Conservation (phyloP, 2,888 invertebrate species). For the Oxyscelio sp. region DNA sequence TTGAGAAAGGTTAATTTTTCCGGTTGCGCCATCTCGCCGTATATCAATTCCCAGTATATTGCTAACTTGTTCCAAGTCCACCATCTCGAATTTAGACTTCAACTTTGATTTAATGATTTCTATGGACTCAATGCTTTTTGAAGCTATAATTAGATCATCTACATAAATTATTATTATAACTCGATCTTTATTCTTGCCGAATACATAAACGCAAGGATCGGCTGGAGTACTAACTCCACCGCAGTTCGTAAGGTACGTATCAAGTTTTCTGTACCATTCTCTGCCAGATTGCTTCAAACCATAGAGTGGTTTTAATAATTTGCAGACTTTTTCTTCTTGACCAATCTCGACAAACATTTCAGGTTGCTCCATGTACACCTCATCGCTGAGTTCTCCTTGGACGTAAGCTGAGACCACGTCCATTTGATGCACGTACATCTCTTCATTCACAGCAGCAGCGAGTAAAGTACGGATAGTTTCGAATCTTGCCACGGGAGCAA, state of each 20-base stretch:
- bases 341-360: constrained; percentile 36
- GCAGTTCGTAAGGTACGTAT: constrained; percentile 9
- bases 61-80: constrained; percentile 56
- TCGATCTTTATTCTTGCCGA: constrained; percentile 16
- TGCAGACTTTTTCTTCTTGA: constrained; percentile 63
- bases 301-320: constrained; percentile 57
- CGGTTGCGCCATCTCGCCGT: constrained; percentile 51
- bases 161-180: constrained; percentile 16
- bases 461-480: not conserved
- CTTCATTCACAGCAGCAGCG: not conserved
- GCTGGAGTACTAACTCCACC: constrained; percentile 30
- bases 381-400: constrained; percentile 11
- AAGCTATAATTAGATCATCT: constrained; percentile 57
- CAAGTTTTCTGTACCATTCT: constrained; percentile 56
- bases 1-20: constrained; percentile 62
- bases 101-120: constrained; percentile 52
- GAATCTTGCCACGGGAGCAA: not conserved
- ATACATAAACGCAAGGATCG: constrained; percentile 70
- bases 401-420: not conserved
- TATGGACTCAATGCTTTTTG: constrained; percentile 32
- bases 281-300: constrained; percentile 67
- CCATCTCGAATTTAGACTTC: constrained; percentile 61
- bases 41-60: constrained; percentile 59
- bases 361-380: constrained; percentile 10
- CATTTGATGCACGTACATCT: not conserved